Evolutionary conservation across 1,140 invertebrate genomes (phyloP).

Genomic region (Varroa destructor): DNA sequence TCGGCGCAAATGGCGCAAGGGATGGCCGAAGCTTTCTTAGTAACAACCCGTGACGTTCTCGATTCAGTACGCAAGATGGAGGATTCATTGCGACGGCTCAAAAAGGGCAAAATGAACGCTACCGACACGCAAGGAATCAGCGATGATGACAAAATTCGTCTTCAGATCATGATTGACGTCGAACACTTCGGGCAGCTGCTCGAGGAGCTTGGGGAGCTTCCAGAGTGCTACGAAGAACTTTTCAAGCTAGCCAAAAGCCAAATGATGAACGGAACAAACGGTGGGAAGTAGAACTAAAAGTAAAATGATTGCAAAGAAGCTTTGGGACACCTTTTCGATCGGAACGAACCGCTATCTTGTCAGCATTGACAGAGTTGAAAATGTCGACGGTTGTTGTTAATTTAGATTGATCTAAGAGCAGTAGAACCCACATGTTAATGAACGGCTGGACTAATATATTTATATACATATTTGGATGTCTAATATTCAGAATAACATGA

Average conservation of each 20-base stretch:
- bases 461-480: no score
- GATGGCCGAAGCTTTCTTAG: constrained; percentile 49
- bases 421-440: no score
- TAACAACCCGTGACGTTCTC: constrained; percentile 64
- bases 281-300: no score
- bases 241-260: constrained; percentile 12
- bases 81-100: constrained; percentile 71
- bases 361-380: no score
- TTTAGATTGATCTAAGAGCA: no score
- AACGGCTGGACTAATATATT: no score
- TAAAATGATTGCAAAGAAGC: no score
- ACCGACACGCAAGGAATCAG: constrained; percentile 42
- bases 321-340: no score
- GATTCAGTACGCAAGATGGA: constrained; percentile 86
- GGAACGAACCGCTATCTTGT: no score
- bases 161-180: constrained; percentile 76
- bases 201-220: neutral
- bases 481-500: no score
- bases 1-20: constrained; percentile 49
- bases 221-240: neutral
- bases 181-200: constrained; percentile 40
- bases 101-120: constrained; percentile 59
- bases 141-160: constrained; percentile 84
- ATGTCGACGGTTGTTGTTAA: no score
- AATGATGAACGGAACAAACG: neutral